Percentiles rank a stretch among this genome's conserved stretches.
These are phyloP conservation scores for Noctilio leporinus DNA, from an alignment of 2,113 vertebrate genomes.

Conservation along the genomic window DNA sequence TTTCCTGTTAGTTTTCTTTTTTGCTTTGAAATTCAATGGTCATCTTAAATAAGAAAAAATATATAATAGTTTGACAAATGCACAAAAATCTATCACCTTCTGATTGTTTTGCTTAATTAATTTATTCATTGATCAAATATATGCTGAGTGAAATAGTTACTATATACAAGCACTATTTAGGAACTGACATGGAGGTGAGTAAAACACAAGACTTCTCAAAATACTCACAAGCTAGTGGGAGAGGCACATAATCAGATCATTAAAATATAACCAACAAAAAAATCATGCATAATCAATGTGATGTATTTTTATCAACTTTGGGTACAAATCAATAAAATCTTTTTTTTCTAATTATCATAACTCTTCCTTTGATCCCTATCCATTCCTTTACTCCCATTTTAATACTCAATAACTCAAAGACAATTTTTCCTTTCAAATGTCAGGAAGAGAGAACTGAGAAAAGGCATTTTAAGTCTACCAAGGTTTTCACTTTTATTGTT, in stretches of 20 bases:
- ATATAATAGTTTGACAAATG: neutral
- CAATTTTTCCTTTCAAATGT: neutral
- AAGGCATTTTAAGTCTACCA: neutral
- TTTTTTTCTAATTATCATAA: neutral
- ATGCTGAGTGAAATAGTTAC: neutral
- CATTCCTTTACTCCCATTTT: neutral
- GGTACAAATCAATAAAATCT: neutral
- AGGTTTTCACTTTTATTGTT: neutral
- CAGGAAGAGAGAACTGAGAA: neutral
- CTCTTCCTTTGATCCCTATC: neutral
- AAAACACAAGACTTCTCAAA: constrained; percentile 13
- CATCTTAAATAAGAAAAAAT: neutral
- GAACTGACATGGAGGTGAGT: neutral
- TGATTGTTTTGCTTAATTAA: constrained; percentile 35
- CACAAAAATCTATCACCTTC: constrained; percentile 1
- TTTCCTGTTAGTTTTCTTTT: constrained; percentile 15
- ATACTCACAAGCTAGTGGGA: neutral
- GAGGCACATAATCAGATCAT: neutral
- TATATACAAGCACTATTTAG: neutral
- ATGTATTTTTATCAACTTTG: neutral
- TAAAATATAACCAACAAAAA: neutral
- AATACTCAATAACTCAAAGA: neutral
- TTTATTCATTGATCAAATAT: neutral
- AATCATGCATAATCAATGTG: neutral
- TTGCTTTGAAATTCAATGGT: constrained; percentile 47